Evolutionary conservation across 1,140 invertebrate genomes (phyloP).

Genomic region (Drosophila fuyamai): DNA sequence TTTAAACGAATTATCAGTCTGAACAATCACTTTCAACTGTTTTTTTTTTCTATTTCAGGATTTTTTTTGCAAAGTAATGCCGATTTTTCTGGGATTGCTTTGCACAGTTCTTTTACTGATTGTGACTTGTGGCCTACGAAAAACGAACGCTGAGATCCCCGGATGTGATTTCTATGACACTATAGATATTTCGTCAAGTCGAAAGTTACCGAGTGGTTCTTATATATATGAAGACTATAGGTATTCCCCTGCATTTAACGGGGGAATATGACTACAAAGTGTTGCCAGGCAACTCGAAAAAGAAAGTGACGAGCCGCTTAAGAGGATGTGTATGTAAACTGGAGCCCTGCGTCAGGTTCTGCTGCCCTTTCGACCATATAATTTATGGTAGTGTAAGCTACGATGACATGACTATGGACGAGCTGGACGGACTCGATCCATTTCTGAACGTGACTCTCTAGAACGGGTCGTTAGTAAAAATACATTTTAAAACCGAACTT

Average conservation of each 20-base stretch:
- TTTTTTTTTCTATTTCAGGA: too few relatives aligned
- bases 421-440: conserved; percentile 31
- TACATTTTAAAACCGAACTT: conserved; percentile 55
- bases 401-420: not conserved
- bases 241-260: conserved; percentile 51
- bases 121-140: not conserved
- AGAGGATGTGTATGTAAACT: conserved; percentile 66
- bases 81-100: not conserved
- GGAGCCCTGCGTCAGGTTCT: conserved; percentile 57
- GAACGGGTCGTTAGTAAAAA: conserved; percentile 20
- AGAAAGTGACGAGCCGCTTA: conserved; percentile 32
- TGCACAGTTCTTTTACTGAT: not conserved
- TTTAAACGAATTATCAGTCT: too few relatives aligned
- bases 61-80: not conserved
- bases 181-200: conserved; percentile 35
- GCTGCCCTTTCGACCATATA: conserved; percentile 45
- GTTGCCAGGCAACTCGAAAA: conserved; percentile 8
- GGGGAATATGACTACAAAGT: conserved; percentile 51
- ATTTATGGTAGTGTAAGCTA: conserved; percentile 16
- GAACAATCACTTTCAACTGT: too few relatives aligned
- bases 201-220: conserved; percentile 53
- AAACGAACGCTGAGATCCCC: conserved; percentile 16
- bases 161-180: conserved; percentile 69
- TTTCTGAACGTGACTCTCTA: conserved; percentile 49
- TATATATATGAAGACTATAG: conserved; percentile 54